These are phyloP conservation scores for Dipodomys stephensi DNA, from an alignment of 2,113 vertebrate genomes.

Conservation along the genomic window DNA sequence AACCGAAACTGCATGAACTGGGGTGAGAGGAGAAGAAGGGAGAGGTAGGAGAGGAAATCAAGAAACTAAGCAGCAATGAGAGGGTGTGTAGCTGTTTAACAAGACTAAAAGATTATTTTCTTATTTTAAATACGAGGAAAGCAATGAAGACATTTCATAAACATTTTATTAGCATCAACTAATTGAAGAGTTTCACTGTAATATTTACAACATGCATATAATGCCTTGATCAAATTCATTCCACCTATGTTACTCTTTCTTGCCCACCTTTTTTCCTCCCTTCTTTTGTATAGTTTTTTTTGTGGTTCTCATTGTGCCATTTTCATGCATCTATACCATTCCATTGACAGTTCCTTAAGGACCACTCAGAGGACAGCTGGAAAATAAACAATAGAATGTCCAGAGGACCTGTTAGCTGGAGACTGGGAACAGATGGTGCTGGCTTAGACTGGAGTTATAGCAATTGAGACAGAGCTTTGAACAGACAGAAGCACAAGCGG, in stretches of 20 bases:
- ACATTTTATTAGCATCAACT: no score
- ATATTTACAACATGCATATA: no score
- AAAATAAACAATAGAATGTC: background rate
- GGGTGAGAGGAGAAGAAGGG: background rate
- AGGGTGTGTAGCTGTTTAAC: background rate
- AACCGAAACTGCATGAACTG: background rate
- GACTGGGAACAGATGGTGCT: background rate
- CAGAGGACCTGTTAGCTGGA: background rate
- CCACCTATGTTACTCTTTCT: no score
- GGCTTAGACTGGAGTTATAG: background rate
- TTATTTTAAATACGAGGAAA: background rate
- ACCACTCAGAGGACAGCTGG: background rate
- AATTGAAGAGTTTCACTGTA: background rate
- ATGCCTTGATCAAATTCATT: no score
- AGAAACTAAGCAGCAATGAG: background rate
- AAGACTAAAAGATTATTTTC: background rate
- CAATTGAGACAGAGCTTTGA: background rate
- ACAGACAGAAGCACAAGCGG: background rate
- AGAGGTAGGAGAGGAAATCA: background rate
- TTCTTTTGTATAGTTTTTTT: no score
- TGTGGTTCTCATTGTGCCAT: no score
- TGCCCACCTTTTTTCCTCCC: no score
- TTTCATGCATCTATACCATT: background rate
- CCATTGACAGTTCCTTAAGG: background rate
- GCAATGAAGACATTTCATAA: background rate